Evolutionary conservation across 2,797 vertebrate species (phyloP).

Genomic region (Picus viridis): DNA sequence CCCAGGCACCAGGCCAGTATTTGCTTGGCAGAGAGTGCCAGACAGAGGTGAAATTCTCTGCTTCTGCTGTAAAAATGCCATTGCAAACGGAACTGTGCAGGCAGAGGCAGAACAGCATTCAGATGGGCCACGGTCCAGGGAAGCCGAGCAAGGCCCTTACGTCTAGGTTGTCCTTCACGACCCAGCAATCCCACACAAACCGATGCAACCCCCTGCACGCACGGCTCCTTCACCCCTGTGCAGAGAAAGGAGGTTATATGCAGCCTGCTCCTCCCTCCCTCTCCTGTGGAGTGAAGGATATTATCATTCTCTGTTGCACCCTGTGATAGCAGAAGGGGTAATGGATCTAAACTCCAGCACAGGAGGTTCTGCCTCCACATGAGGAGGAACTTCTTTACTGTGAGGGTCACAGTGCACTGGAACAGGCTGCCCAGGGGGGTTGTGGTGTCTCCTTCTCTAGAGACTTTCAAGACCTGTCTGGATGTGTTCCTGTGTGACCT

Average conservation of each 20-base stretch:
- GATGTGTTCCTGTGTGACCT: too few species aligned
- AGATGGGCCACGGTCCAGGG: background rate
- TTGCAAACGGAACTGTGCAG: background rate
- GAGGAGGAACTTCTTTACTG: too few species aligned
- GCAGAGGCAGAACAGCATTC: background rate
- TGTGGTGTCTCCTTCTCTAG: too few species aligned
- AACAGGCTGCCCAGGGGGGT: too few species aligned
- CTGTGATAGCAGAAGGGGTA: too few species aligned
- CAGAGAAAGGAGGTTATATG: background rate
- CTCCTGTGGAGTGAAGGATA: background rate
- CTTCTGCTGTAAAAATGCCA: background rate
- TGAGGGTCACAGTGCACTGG: too few species aligned
- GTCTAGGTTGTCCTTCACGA: background rate
- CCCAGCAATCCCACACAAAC: background rate
- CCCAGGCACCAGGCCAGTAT: constrained; percentile 1
- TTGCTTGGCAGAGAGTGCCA: background rate
- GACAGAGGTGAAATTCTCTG: background rate
- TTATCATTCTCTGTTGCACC: too few species aligned
- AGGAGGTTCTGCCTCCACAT: too few species aligned
- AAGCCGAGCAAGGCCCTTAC: background rate
- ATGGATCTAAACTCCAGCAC: too few species aligned
- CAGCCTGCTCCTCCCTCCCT: fast-evolving
- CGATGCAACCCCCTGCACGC: fast-evolving
- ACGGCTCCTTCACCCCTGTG: fast-evolving
- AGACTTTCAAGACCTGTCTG: too few species aligned